These are phyloP conservation scores for Amblyraja radiata DNA, from an alignment of 2,797 vertebrate genomes.

Conservation along the genomic window DNA sequence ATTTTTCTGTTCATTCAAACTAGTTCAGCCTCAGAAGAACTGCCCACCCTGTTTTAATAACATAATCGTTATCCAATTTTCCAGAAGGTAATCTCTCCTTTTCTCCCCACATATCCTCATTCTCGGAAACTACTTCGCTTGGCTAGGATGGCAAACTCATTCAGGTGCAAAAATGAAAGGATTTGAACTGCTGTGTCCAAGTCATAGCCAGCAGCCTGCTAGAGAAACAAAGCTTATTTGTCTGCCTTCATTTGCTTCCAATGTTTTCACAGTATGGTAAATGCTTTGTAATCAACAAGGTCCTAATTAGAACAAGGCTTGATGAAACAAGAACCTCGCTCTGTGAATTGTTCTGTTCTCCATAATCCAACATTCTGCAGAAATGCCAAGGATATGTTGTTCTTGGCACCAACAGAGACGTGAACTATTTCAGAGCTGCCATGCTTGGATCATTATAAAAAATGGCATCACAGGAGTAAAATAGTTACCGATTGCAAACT, in stretches of 20 bases:
- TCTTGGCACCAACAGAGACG: neutral
- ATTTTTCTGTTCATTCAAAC: neutral
- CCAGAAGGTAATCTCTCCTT: neutral
- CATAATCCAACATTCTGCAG: neutral
- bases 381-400: neutral
- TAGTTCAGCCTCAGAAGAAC: neutral
- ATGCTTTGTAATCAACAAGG: slow-evolving; percentile 10
- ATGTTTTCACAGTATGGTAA: neutral
- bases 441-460: neutral
- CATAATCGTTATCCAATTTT: neutral
- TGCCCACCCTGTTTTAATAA: neutral
- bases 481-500: neutral
- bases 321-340: slow-evolving; percentile 16
- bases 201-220: neutral
- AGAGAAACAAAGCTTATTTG: neutral
- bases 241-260: neutral
- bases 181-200: neutral
- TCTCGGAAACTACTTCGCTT: neutral
- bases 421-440: slow-evolving; percentile 18
- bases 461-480: neutral
- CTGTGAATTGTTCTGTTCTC: slow-evolving; percentile 7
- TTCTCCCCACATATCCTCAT: neutral
- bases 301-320: slow-evolving; percentile 20
- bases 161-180: neutral
- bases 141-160: neutral